phyloP scores from a whole-genome alignment of 1,140 invertebrate genomes.

The Popillia japonica region DNA sequence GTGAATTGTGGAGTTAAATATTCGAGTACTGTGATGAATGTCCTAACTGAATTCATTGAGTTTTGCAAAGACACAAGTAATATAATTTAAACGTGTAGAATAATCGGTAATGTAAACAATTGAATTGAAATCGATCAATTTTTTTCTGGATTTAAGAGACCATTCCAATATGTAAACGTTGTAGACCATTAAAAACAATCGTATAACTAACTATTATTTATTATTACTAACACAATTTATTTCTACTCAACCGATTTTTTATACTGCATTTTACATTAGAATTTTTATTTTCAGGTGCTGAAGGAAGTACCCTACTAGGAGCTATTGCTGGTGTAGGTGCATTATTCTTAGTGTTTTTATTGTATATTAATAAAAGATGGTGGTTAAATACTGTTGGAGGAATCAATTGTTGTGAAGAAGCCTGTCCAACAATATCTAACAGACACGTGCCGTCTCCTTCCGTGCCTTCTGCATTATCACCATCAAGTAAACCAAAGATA shows the following conservation, averaged over 20 bases:
- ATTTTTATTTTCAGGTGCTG: slow-evolving; percentile 68
- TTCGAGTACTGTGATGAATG: no score
- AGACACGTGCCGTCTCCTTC: slow-evolving; percentile 62
- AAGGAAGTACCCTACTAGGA: slow-evolving; percentile 80
- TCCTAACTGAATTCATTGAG: no score
- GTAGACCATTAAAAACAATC: no score
- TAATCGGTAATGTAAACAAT: no score
- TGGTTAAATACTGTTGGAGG: slow-evolving; percentile 68
- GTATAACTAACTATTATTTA: no score
- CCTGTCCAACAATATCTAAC: slow-evolving; percentile 60
- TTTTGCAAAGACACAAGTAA: no score
- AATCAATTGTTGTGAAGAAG: slow-evolving; percentile 69
- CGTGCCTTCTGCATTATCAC: slow-evolving; percentile 53
- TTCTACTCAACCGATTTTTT: no score
- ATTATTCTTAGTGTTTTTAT: slow-evolving; percentile 78
- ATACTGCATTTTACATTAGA: not conserved
- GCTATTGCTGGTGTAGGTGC: slow-evolving; percentile 78
- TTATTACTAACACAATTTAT: no score
- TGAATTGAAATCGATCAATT: not conserved
- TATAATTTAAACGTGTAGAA: no score
- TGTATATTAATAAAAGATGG: slow-evolving; percentile 82
- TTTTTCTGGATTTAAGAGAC: not conserved
- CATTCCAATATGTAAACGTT: no score
- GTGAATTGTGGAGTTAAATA: no score
- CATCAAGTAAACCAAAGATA: slow-evolving; percentile 53